Evolutionary conservation across 2,888 invertebrate genomes (phyloP).

Genomic region (Cosmia pyralina): DNA sequence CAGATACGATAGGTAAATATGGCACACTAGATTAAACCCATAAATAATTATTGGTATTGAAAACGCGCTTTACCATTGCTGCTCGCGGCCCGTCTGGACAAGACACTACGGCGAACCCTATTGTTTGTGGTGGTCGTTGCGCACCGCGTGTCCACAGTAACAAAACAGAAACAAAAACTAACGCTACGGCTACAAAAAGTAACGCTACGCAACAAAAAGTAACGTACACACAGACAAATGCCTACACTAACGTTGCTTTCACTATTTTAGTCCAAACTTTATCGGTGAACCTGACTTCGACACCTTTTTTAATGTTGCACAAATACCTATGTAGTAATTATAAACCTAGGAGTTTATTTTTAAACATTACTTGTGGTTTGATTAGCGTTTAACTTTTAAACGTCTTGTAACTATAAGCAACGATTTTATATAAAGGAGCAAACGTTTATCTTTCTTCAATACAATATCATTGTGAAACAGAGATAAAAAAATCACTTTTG

Average conservation of each 20-base stretch:
- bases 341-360: too few relatives aligned
- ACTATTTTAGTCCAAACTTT: conserved; percentile 4
- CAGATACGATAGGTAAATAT: background rate
- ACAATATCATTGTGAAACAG: background rate
- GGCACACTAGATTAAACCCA: background rate
- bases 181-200: conserved; percentile 15
- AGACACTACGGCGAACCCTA: conserved; percentile 20
- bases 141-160: conserved; percentile 25
- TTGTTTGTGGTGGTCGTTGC: conserved; percentile 43
- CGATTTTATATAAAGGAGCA: too few relatives aligned
- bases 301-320: background rate
- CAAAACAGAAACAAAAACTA: conserved; percentile 27
- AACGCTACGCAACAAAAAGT: conserved; percentile 23
- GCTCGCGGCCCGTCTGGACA: background rate
- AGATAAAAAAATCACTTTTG: background rate
- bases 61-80: background rate
- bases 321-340: background rate
- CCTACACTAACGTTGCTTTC: conserved; percentile 3
- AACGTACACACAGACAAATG: conserved; percentile 4
- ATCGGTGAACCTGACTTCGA: background rate
- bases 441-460: background rate
- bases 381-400: too few relatives aligned
- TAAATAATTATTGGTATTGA: background rate
- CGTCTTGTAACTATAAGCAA: too few relatives aligned
- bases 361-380: too few relatives aligned